phyloP scores from a whole-genome alignment of 2,113 vertebrate species.

The Fregetta grallaria region DNA sequence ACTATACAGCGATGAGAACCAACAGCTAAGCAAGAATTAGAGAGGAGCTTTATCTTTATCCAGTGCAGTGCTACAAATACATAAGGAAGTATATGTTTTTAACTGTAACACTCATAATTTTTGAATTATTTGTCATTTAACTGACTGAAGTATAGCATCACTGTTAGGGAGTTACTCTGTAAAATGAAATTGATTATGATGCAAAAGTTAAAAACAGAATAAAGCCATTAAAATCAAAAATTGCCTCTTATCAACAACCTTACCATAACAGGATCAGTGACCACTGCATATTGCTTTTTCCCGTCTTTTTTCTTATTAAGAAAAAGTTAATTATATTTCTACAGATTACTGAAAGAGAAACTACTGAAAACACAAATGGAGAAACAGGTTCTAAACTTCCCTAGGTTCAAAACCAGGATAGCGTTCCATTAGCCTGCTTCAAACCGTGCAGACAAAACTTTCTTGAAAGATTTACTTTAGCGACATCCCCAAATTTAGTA shows the following conservation, averaged over 20 bases:
- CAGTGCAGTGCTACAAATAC: not conserved
- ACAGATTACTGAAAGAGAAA: not conserved
- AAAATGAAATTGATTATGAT: not conserved
- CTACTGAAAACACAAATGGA: not conserved
- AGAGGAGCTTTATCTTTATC: not conserved
- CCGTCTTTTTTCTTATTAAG: not conserved
- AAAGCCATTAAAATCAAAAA: not conserved
- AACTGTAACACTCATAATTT: not conserved
- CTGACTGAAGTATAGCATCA: not conserved
- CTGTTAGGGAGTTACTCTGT: not conserved
- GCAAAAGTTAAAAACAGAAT: not conserved
- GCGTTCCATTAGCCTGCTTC: not conserved
- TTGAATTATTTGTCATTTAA: not conserved
- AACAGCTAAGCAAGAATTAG: not conserved
- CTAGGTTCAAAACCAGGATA: not conserved
- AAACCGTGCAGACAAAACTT: not conserved
- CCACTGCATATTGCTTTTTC: not conserved
- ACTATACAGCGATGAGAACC: accelerated
- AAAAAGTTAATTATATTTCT: not conserved
- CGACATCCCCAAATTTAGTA: not conserved
- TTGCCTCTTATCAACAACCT: not conserved
- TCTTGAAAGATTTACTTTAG: not conserved
- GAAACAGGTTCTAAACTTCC: not conserved
- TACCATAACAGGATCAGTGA: not conserved
- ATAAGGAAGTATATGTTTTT: not conserved